phyloP scores from a whole-genome alignment of 2,113 vertebrate species.

The Spea multiplicata region DNA sequence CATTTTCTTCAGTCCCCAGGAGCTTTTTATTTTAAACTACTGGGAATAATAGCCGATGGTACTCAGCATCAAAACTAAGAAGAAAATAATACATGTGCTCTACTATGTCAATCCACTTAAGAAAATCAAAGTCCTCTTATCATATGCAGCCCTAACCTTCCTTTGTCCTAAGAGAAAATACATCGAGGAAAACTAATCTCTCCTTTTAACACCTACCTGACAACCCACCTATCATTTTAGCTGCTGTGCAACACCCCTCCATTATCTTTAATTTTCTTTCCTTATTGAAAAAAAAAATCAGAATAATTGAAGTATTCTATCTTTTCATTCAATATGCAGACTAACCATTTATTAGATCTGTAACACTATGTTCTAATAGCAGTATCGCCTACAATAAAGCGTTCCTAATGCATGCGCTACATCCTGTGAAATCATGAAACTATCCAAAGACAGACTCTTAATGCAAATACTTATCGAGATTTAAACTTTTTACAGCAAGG shows the following conservation, averaged over 20 bases:
- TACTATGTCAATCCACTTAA: slow-evolving; percentile 35
- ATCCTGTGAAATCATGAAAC: slow-evolving; percentile 27
- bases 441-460: slow-evolving; percentile 3
- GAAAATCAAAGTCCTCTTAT: slow-evolving; percentile 18
- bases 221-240: slow-evolving; percentile 35
- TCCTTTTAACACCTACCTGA: slow-evolving; percentile 24
- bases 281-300: not conserved
- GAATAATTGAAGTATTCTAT: slow-evolving; percentile 17
- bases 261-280: slow-evolving; percentile 23
- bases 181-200: slow-evolving; percentile 8
- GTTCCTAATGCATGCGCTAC: slow-evolving; percentile 15
- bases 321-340: slow-evolving; percentile 15
- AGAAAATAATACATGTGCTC: not conserved
- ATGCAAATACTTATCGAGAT: too few species aligned
- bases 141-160: slow-evolving; percentile 37
- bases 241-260: not conserved
- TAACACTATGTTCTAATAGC: slow-evolving; percentile 14
- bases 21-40: not conserved
- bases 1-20: not conserved
- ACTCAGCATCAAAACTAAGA: slow-evolving; percentile 11
- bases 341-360: slow-evolving; percentile 18
- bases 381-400: slow-evolving; percentile 13
- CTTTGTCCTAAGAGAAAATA: slow-evolving; percentile 29
- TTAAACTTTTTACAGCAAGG: too few species aligned
- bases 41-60: not conserved